Evolutionary conservation across 2,888 invertebrate genomes (phyloP).

Genomic region (Lithophane semibrunnea): DNA sequence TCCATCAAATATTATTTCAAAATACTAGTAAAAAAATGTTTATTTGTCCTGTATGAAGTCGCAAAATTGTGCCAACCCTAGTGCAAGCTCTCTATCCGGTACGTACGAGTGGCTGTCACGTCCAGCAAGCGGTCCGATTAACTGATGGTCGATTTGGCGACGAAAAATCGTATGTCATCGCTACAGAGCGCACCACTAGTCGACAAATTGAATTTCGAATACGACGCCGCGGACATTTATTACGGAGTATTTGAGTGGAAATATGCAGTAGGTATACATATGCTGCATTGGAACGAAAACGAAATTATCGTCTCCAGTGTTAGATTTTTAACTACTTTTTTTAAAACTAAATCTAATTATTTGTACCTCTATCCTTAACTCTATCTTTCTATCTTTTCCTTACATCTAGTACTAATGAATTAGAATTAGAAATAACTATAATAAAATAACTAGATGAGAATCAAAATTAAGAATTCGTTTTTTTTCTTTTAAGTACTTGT

Average conservation of each 20-base stretch:
- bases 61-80: conserved; percentile 72
- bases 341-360: too few relatives aligned
- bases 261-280: too few relatives aligned
- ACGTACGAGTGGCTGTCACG: conserved; percentile 81
- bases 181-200: conserved; percentile 69
- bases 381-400: too few relatives aligned
- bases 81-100: conserved; percentile 54
- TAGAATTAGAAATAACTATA: not conserved
- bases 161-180: conserved; percentile 81
- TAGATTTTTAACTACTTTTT: not conserved
- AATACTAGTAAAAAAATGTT: not conserved
- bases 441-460: not conserved
- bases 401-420: too few relatives aligned
- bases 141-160: conserved; percentile 67
- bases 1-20: not conserved
- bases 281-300: not conserved
- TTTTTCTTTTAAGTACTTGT: too few relatives aligned
- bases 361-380: too few relatives aligned
- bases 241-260: conserved; percentile 11
- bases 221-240: conserved; percentile 46
- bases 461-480: not conserved
- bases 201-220: conserved; percentile 78
- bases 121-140: conserved; percentile 71
- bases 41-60: not conserved
- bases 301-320: not conserved